A percentile compares a stretch with the other conserved stretches of the same genome.
Conservation (phyloP, 2,888 invertebrate species). For the Hypselothyrea guttata region DNA sequence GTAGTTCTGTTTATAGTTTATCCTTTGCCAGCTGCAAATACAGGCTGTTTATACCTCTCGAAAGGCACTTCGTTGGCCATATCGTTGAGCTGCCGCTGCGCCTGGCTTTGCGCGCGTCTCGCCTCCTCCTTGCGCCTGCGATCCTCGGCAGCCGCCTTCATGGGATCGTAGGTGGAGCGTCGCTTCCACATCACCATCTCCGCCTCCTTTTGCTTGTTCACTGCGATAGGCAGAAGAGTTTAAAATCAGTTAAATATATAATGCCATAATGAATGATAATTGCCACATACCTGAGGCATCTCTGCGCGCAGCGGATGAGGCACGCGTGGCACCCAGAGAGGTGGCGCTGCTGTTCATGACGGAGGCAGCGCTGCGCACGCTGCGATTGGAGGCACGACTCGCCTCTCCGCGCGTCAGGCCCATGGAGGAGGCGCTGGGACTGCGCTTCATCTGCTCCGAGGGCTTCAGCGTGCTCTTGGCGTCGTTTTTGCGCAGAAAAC, state of each 20-base stretch:
- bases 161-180: conserved; percentile 96
- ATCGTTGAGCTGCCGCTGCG: conserved; percentile 58
- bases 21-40: conserved; percentile 3
- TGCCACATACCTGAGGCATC: conserved; percentile 77
- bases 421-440: conserved; percentile 81
- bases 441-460: conserved; percentile 78
- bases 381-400: conserved; percentile 80
- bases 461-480: conserved; percentile 82
- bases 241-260: too few species aligned
- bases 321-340: conserved; percentile 65
- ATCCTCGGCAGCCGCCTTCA: conserved; percentile 95
- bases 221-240: conserved; percentile 74
- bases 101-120: conserved; percentile 79
- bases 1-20: conserved; percentile 13
- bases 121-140: conserved; percentile 86
- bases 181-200: conserved; percentile 98
- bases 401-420: conserved; percentile 79
- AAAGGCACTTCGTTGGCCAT: conserved; percentile 62
- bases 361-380: conserved; percentile 79
- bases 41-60: conserved; percentile 80
- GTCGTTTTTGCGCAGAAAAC: conserved; percentile 84
- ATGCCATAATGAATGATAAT: too few species aligned
- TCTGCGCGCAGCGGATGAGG: conserved; percentile 75
- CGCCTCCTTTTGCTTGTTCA: conserved; percentile 88
- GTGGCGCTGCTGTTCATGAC: conserved; percentile 76